These are phyloP conservation scores for Setophaga petechia DNA, from an alignment of 2,113 vertebrate genomes.

Conservation along the genomic window DNA sequence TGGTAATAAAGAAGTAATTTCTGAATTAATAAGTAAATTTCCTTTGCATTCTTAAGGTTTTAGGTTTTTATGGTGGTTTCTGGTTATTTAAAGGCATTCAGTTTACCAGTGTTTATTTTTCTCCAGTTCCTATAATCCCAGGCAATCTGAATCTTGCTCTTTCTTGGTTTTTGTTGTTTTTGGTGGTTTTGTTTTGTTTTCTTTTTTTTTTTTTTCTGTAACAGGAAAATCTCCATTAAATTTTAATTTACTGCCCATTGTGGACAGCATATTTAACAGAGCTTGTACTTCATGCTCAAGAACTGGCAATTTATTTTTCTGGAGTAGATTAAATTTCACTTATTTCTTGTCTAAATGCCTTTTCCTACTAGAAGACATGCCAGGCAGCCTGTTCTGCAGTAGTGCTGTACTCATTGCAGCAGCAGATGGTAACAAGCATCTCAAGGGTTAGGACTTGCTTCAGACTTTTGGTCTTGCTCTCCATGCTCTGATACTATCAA, in stretches of 20 bases:
- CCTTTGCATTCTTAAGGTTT: neutral
- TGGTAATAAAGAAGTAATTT: neutral
- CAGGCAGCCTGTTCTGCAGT: neutral
- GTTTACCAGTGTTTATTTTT: neutral
- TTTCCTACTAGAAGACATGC: neutral
- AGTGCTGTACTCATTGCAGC: neutral
- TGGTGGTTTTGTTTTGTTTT: neutral
- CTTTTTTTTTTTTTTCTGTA: neutral
- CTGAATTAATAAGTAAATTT: neutral
- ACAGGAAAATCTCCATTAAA: neutral
- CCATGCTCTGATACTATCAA: neutral
- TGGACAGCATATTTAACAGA: neutral
- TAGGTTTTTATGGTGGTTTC: neutral
- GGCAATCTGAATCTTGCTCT: neutral
- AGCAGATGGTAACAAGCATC: neutral
- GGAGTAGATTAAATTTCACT: neutral
- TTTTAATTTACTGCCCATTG: neutral
- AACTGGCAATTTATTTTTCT: neutral
- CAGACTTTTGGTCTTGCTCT: neutral
- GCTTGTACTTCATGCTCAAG: neutral
- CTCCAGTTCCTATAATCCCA: neutral
- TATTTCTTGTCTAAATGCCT: neutral
- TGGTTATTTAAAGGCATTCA: neutral
- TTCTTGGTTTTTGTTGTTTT: neutral
- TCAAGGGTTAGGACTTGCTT: neutral